These are phyloP conservation scores for Drosophila hydei DNA, from an alignment of 1,140 invertebrate genomes.

Conservation along the genomic window DNA sequence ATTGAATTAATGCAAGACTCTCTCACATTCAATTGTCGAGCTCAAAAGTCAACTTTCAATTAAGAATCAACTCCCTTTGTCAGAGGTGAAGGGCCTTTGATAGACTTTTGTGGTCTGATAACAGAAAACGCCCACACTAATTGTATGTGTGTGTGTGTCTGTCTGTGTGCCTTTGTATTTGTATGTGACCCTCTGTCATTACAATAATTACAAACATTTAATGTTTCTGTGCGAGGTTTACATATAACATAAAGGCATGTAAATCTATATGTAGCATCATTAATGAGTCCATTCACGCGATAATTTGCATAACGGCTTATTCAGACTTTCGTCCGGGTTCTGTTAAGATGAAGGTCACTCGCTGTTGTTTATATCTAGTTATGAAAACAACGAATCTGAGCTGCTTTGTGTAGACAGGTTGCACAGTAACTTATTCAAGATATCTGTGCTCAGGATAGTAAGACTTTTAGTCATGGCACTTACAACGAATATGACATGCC, in stretches of 20 bases:
- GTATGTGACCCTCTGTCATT: slow-evolving; percentile 2
- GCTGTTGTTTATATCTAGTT: neutral
- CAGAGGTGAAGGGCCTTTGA: slow-evolving; percentile 12
- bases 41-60: slow-evolving; percentile 27
- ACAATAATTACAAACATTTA: slow-evolving; percentile 14
- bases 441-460: neutral
- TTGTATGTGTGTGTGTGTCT: neutral
- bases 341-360: slow-evolving; percentile 29
- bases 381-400: slow-evolving; percentile 9
- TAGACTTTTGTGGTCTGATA: neutral
- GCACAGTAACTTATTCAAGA: slow-evolving; percentile 6
- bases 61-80: slow-evolving; percentile 23
- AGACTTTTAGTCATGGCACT: neutral
- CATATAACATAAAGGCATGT: neutral
- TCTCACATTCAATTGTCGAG: slow-evolving; percentile 29
- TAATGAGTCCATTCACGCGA: slow-evolving; percentile 8
- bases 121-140: slow-evolving; percentile 34
- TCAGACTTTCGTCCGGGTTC: slow-evolving; percentile 25
- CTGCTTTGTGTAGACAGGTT: slow-evolving; percentile 12
- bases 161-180: neutral
- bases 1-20: slow-evolving; percentile 29
- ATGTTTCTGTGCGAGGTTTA: neutral
- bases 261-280: slow-evolving; percentile 1
- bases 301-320: slow-evolving; percentile 10
- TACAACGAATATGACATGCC: neutral